phyloP scores from a whole-genome alignment of 1,140 invertebrate genomes.

The Akabosia matsudoensis region DNA sequence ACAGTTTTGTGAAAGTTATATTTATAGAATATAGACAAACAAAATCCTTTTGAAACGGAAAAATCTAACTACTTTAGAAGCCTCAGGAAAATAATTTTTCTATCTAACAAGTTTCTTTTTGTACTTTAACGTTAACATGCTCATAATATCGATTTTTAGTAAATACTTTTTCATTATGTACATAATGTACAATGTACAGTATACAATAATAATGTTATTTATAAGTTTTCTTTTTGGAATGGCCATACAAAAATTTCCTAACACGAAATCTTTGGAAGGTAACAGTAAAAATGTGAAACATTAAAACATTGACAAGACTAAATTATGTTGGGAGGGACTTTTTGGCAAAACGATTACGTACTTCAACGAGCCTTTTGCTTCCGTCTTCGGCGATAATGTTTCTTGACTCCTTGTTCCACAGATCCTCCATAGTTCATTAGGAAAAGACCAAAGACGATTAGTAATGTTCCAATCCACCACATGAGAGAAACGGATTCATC shows the following conservation, averaged over 20 bases:
- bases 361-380: not conserved
- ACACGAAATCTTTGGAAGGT: not conserved
- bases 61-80: not conserved
- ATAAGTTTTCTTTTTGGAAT: not conserved
- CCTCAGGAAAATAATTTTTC: no score
- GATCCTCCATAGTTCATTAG: conserved; percentile 49
- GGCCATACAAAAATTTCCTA: not conserved
- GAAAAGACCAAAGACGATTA: conserved; percentile 51
- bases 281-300: not conserved
- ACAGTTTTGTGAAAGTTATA: not conserved
- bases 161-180: no score
- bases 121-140: no score
- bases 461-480: conserved; percentile 52
- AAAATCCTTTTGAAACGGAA: not conserved
- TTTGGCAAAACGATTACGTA: not conserved
- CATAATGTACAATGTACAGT: no score
- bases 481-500: conserved; percentile 50
- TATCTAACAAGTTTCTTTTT: no score
- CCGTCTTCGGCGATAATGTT: not conserved
- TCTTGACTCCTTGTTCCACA: not conserved
- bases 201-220: not conserved
- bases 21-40: not conserved
- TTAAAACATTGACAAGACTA: not conserved
- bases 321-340: not conserved
- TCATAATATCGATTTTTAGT: no score